Percentiles rank a stretch among this genome's conserved stretches.
These are phyloP conservation scores for Trissonchulus sp. DNA, from an alignment of 2,888 invertebrate species.

Conservation along the genomic window DNA sequence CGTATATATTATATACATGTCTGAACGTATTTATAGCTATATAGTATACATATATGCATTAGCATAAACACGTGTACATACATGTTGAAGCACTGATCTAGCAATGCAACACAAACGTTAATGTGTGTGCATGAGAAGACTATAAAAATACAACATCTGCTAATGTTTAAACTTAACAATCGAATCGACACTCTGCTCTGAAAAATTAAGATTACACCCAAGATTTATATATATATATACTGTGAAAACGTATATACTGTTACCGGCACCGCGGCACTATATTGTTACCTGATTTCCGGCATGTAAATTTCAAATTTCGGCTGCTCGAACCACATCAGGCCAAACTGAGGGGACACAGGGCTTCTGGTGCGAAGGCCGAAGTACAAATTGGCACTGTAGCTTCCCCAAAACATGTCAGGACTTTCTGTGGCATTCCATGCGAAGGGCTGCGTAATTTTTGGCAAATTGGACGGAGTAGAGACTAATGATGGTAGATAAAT, in stretches of 20 bases:
- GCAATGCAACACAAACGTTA: too few relatives aligned
- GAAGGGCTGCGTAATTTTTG: neutral
- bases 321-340: slow-evolving; percentile 91
- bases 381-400: slow-evolving; percentile 78
- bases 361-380: slow-evolving; percentile 84
- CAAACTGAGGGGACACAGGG: slow-evolving; percentile 78
- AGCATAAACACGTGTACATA: too few relatives aligned
- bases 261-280: neutral
- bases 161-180: too few relatives aligned
- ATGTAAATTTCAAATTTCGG: slow-evolving; percentile 33
- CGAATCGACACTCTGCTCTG: neutral
- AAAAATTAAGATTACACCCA: neutral
- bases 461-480: slow-evolving; percentile 5
- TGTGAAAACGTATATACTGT: slow-evolving; percentile 27
- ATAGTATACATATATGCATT: too few relatives aligned
- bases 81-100: too few relatives aligned
- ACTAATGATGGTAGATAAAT: slow-evolving; percentile 8
- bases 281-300: slow-evolving; percentile 28
- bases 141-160: too few relatives aligned
- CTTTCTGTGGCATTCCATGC: slow-evolving; percentile 1
- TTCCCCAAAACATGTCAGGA: slow-evolving; percentile 83
- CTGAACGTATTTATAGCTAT: too few relatives aligned
- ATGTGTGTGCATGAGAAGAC: too few relatives aligned
- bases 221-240: neutral
- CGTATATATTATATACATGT: too few relatives aligned